Base-by-base conservation (phyloP, 2,888 invertebrate genomes). In the Acleris holmiana region DNA sequence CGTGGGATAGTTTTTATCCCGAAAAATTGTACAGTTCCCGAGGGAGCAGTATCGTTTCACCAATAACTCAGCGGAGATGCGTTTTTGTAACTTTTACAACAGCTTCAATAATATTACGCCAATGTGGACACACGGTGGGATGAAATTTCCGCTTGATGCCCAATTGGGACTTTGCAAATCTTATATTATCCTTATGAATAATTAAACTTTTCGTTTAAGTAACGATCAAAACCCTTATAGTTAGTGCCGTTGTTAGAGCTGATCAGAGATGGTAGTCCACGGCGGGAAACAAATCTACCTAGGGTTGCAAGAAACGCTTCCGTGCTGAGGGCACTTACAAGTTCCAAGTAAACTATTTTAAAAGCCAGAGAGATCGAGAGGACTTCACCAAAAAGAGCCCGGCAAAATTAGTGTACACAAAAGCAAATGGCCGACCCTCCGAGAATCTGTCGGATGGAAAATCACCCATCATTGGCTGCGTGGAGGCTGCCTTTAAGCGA, bases 391-490 rank as follows among this genome's bases (percentile, higher is more conserved):
- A 10, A n/a, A 49, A 15, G 7, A 23, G 48, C 1, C 48, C 48
- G 4, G 48, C 48, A 23, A 49, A 49, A 2, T 49, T 23, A 0
- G 48, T 49, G 0, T 23, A 15, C 13, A 49, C 48, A 3, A n/a
- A 13, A 23, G 48, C 15, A 15, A 49, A 49, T 15, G 48, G 23
- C 48, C 48, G 4, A 6, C 15, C n/a, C n/a, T 49, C 48, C 5
- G 48, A 23, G n/a, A 49, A 23, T 23, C 48, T 13, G 48, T 49
- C 48, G 3, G 23, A 23, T 6, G 48, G 48, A 4, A 49, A n/a
- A 19, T 51, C 51, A 2, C 51, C 51, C 35, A 51, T 51, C 18
- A 35, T 29, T 5, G 51, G 35, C 18, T 51, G 51, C 51, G 35
- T 51, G 10, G n/a, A 18, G 18, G 51, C 19, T 2, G 51, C 51